A percentile compares a stretch with the other conserved stretches of the same genome.
phyloP scores from a whole-genome alignment of 2,888 invertebrate genomes.

The Dorcus parallelipipedus region DNA sequence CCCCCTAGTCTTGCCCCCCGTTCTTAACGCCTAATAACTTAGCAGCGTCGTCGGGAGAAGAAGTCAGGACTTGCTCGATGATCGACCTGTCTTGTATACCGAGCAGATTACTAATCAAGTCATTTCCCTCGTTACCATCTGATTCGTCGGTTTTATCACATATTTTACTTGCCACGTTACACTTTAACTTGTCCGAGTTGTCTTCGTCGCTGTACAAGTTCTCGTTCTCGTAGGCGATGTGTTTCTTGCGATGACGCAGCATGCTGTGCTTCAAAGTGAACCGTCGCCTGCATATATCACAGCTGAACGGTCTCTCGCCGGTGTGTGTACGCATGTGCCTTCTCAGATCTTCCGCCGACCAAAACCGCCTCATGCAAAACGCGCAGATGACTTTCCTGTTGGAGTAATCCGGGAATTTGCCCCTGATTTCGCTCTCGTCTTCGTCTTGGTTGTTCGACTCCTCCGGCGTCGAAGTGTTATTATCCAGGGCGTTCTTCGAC shows the following conservation, averaged over 20 bases:
- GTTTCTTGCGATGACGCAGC: constrained; percentile 90
- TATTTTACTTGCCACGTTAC: constrained; percentile 43
- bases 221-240: constrained; percentile 47
- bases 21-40: constrained; percentile 77
- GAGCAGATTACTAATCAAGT: constrained; percentile 84
- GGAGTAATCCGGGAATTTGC: constrained; percentile 82
- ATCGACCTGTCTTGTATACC: constrained; percentile 83
- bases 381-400: constrained; percentile 88
- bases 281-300: constrained; percentile 81
- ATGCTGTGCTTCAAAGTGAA: constrained; percentile 94
- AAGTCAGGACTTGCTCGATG: constrained; percentile 78
- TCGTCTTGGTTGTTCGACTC: constrained; percentile 55
- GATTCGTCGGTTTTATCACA: constrained; percentile 53
- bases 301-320: constrained; percentile 88
- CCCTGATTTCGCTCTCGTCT: constrained; percentile 69
- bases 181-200: constrained; percentile 41
- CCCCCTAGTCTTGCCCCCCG: constrained; percentile 35
- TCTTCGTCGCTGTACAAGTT: constrained; percentile 51
- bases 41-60: constrained; percentile 82
- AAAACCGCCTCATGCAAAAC: constrained; percentile 89
- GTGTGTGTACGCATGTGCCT: constrained; percentile 94
- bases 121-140: constrained; percentile 58
- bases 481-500: constrained; percentile 74
- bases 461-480: constrained; percentile 52
- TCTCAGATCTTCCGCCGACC: constrained; percentile 91